Evolutionary conservation across 2,113 vertebrate species (phyloP).

Genomic region (Macquaria ambigua): DNA sequence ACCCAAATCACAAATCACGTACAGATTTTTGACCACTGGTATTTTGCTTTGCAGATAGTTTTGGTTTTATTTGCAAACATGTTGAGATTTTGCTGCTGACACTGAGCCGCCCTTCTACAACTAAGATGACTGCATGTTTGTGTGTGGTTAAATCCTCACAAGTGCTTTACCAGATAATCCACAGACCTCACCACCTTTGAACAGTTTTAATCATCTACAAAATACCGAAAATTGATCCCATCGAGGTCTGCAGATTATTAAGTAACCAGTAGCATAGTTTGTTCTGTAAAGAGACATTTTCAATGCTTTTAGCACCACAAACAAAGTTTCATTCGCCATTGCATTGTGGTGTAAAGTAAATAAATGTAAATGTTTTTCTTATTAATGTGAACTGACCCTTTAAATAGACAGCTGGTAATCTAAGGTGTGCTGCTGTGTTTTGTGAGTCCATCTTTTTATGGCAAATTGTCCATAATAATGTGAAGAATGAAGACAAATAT

Average conservation of each 20-base stretch:
- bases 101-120: not conserved
- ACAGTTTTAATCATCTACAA: not conserved
- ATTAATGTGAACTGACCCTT: conserved; percentile 27
- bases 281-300: not conserved
- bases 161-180: not conserved
- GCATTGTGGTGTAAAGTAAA: not conserved
- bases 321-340: not conserved
- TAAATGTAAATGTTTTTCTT: conserved; percentile 2
- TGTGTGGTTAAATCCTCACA: not conserved
- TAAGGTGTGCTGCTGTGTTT: conserved; percentile 4
- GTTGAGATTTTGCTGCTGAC: not conserved
- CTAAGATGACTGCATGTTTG: not conserved
- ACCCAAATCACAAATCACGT: not conserved
- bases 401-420: too few species aligned
- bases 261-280: not conserved
- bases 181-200: not conserved
- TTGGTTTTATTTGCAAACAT: not conserved
- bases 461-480: not conserved
- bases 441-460: not conserved
- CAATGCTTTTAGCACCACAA: conserved; percentile 13
- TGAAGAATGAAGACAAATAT: conserved; percentile 17
- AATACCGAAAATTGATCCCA: conserved; percentile 6
- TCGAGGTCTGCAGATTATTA: not conserved
- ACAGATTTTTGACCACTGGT: not conserved
- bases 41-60: not conserved